Conservation (phyloP, 1,140 invertebrate genomes). For the Drosophila simulans region DNA sequence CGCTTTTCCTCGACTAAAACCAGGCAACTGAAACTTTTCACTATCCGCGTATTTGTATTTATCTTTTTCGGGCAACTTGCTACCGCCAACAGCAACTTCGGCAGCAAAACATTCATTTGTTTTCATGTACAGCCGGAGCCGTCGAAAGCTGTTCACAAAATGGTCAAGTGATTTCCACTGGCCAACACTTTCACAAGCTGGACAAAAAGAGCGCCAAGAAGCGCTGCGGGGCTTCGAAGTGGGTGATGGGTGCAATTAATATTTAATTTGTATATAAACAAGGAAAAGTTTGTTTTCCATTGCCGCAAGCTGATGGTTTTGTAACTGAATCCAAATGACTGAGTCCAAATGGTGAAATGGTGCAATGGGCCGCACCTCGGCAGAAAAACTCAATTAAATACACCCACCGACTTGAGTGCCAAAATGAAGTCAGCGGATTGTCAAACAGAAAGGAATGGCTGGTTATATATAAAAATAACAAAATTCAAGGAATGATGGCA, state of each 20-base stretch:
- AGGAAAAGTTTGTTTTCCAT: conserved; percentile 67
- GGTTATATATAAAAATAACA: conserved; percentile 19
- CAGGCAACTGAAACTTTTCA: conserved; percentile 42
- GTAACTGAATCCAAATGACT: conserved; percentile 63
- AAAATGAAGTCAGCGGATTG: conserved; percentile 43
- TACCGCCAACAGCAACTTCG: conserved; percentile 31
- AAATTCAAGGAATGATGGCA: conserved; percentile 16
- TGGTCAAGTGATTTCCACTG: conserved; percentile 79
- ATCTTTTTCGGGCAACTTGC: conserved; percentile 57
- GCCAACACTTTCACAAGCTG: conserved; percentile 71
- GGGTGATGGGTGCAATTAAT: conserved; percentile 66
- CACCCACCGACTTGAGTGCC: conserved; percentile 22
- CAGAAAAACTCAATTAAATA: conserved; percentile 9
- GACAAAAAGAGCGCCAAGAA: conserved; percentile 18
- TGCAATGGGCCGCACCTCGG: conserved; percentile 33
- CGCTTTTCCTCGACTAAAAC: conserved; percentile 5
- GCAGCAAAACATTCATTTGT: conserved; percentile 55
- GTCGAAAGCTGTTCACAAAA: conserved; percentile 72
- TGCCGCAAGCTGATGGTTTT: conserved; percentile 42
- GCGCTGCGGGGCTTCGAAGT: conserved; percentile 10
- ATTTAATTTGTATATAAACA: conserved; percentile 77
- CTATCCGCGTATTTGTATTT: conserved; percentile 41
- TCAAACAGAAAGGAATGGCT: conserved; percentile 7
- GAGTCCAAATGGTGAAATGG: conserved; percentile 42
- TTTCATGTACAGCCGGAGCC: conserved; percentile 58